These are phyloP conservation scores for Eulemur mongoz DNA, from an alignment of 2,797 vertebrate species.

Conservation along the genomic window DNA sequence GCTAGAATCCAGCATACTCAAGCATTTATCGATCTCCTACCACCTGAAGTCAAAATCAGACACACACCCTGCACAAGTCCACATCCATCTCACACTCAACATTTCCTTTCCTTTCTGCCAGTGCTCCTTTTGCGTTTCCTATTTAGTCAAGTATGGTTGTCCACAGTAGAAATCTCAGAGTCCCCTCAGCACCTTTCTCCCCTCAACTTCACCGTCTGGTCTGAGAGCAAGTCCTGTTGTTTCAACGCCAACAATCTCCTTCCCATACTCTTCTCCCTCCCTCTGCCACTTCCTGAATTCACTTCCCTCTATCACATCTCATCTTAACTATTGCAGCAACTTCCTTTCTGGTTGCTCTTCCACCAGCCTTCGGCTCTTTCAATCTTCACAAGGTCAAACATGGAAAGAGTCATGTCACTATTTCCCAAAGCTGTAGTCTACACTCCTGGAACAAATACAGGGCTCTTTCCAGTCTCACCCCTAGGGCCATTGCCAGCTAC, in stretches of 20 bases:
- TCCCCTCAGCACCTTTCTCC: background rate
- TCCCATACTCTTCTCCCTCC: background rate
- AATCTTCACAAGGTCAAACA: background rate
- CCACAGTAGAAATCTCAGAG: background rate
- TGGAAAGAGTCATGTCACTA: background rate
- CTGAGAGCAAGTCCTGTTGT: background rate
- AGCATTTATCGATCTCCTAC: background rate
- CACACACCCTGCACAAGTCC: background rate
- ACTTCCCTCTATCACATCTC: background rate
- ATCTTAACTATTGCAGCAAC: background rate
- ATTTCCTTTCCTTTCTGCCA: background rate
- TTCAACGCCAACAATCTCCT: background rate
- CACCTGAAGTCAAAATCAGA: background rate
- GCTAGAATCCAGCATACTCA: background rate
- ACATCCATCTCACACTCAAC: background rate
- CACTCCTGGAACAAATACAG: background rate
- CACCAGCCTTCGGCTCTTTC: background rate
- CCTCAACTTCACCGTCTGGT: background rate
- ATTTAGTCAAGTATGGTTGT: background rate
- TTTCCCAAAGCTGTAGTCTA: background rate
- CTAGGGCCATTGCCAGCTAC: accelerated
- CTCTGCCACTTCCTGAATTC: background rate
- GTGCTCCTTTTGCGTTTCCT: background rate
- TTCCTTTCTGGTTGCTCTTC: background rate
- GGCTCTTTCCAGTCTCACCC: background rate